phyloP scores from a whole-genome alignment of 2,113 vertebrate genomes.

The Tetrao urogallus region DNA sequence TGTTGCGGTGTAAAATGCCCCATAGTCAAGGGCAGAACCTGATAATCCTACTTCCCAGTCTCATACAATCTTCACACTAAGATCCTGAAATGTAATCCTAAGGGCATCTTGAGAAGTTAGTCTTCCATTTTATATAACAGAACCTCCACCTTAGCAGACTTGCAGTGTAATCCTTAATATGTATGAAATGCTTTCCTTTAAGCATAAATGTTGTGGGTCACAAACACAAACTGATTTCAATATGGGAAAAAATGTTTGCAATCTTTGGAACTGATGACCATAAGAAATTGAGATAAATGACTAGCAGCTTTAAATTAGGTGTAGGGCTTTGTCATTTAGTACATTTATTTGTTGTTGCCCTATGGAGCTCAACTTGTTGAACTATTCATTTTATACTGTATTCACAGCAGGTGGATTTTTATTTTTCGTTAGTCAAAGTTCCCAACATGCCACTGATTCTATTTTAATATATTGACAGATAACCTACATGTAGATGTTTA shows the following conservation, averaged over 20 bases:
- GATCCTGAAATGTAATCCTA: neutral
- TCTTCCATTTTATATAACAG: neutral
- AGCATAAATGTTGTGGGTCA: neutral
- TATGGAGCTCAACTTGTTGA: neutral
- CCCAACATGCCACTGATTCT: neutral
- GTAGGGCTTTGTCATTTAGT: neutral
- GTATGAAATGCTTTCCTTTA: neutral
- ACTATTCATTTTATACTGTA: neutral
- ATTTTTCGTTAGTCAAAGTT: neutral
- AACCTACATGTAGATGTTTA: fast-evolving
- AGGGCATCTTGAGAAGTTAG: neutral
- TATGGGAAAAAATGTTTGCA: neutral
- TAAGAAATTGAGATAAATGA: neutral
- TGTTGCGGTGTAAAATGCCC: neutral
- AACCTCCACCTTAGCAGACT: neutral
- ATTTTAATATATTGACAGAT: neutral
- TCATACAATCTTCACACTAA: neutral
- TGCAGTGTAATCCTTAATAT: neutral
- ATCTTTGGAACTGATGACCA: neutral
- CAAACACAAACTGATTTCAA: neutral
- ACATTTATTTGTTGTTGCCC: neutral
- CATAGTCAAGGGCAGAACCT: neutral
- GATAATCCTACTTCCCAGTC: neutral
- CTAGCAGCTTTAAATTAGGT: neutral
- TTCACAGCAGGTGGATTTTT: neutral